Base-by-base conservation (phyloP, 2,888 invertebrate species). In the Xestia xanthographa region DNA sequence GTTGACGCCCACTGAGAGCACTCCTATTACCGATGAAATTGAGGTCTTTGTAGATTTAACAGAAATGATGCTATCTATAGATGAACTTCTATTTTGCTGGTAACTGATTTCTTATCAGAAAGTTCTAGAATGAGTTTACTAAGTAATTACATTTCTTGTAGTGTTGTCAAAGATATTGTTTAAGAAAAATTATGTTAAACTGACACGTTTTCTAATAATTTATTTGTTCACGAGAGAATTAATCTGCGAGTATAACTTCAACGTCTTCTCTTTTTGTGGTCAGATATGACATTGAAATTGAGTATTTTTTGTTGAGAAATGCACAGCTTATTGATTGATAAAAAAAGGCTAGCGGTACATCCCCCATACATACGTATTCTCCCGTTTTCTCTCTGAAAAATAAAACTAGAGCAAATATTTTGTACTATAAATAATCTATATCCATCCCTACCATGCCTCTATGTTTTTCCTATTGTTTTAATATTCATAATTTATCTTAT, bases 21-120 rank as follows among this genome's bases (percentile, higher is more conserved):
- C 41, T 58, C 56, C 69, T 72, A 82, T 70, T 73, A 78, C 78
- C 11, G 70, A 74, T 48, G 53, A 60, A 67, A 82, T 73, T 58
- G 70, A 41, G 17, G 50, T 67, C 53, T 67, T 78, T 78, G 48
- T 73, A 26, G 56, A 70, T 70, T 82, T 72, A 78, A 70, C 50
- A 70, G 50, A 26, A 66, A 50, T 34, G 62, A 70, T 68, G 38
- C 14, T 78, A 78, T 82, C 69, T 66, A 26, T 26, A 58, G 66
- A 82, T 58, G 66, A 69, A 69, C 14, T 70, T 82, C 56, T 77
- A 63, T 66, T 66, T 82, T 45, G 56, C 22, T 45, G 43, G 48
- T 50, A 50, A 70, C 11, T 66, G 38, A 63, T 48, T 72, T 69
- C n/a, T 60, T 72, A 81, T 12, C 45, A 29, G 11, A 26, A 41